Conservation (phyloP, 2,113 vertebrate genomes). For the Entomyzon cyanotis region DNA sequence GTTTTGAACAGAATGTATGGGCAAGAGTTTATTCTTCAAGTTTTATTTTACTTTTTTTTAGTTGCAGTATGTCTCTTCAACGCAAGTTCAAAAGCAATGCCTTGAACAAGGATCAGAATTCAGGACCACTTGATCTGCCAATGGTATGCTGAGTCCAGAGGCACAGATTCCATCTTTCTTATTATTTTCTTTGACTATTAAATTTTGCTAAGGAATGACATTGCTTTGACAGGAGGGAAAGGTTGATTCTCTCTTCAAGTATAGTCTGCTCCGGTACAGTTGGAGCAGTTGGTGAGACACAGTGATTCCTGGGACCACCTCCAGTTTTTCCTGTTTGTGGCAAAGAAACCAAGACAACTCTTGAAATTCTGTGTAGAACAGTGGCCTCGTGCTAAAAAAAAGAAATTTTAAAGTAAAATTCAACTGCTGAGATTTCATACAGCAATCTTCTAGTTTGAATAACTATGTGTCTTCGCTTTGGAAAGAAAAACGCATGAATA, state of each 20-base stretch:
- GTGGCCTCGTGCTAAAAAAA: neutral
- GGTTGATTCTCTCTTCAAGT: neutral
- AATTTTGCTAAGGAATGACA: neutral
- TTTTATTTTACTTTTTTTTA: neutral
- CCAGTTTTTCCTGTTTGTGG: neutral
- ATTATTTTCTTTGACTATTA: neutral
- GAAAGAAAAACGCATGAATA: neutral
- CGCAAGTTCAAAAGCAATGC: neutral
- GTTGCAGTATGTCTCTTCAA: neutral
- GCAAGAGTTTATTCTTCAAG: neutral
- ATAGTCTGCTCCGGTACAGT: neutral
- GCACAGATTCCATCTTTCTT: neutral
- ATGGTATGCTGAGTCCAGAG: neutral
- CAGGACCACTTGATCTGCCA: neutral
- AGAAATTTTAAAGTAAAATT: neutral
- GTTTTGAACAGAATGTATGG: neutral
- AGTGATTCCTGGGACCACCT: neutral
- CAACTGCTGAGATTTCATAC: neutral
- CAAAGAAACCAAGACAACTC: neutral
- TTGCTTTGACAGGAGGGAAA: neutral
- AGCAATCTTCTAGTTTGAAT: neutral
- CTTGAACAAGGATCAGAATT: neutral
- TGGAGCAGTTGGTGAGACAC: neutral
- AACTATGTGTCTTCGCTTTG: neutral
- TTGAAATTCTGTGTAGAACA: neutral